A percentile compares a stretch with the other conserved stretches of the same genome.
Conservation (phyloP, 2,797 vertebrate species). For the Dendrocincla tyrannina region DNA sequence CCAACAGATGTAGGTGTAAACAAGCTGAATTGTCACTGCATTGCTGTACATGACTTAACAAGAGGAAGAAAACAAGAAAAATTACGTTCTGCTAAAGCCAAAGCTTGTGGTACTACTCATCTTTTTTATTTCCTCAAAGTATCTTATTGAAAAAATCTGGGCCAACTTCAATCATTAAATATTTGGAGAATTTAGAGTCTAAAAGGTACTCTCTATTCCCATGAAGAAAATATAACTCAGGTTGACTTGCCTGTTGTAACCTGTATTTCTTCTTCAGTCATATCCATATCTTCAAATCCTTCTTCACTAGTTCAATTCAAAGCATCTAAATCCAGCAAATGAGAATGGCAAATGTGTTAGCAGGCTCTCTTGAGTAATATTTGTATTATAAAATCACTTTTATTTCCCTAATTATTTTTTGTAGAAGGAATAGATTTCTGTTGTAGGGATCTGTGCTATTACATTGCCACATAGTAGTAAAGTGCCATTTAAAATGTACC, state of each 20-base stretch:
- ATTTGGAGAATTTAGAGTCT: neutral
- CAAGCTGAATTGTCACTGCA: neutral
- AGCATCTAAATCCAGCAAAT: constrained; percentile 43
- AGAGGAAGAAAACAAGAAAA: neutral
- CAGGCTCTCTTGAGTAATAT: neutral
- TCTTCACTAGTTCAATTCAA: neutral
- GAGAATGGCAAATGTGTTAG: neutral
- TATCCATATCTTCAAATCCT: neutral
- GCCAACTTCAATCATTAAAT: neutral
- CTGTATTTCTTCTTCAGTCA: neutral
- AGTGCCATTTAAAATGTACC: neutral
- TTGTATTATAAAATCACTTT: neutral
- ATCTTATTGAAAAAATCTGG: neutral
- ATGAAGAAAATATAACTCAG: neutral
- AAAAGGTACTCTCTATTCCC: neutral
- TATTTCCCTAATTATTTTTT: neutral
- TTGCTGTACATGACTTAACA: neutral
- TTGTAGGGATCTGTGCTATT: neutral
- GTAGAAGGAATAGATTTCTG: neutral
- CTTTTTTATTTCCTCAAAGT: neutral
- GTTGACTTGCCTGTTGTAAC: constrained; percentile 26
- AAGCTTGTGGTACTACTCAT: neutral
- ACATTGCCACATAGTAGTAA: neutral
- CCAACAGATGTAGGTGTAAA: neutral
- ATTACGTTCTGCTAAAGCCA: neutral